Base-by-base conservation (phyloP, 2,113 vertebrate genomes). In the Condylura cristata region DNA sequence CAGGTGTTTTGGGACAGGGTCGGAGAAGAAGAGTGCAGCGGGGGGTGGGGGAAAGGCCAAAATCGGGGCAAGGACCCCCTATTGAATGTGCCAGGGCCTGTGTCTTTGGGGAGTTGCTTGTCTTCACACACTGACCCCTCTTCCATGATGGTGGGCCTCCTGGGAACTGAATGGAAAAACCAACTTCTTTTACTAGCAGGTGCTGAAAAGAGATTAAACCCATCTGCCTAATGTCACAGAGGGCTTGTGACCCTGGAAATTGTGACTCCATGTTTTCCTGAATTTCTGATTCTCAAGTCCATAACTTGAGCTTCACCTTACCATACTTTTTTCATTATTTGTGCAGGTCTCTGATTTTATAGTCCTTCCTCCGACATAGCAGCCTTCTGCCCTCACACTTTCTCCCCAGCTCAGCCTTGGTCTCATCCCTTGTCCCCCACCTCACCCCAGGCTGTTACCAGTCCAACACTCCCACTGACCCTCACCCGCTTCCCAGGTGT, bases 41-140 rank as follows among this genome's bases (percentile, higher is more conserved):
- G 14, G 1, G 13, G 20, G 1, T n/a, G 22, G 22, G 12, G 18
- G 13, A 11, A 37, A 14, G 39, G 18, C 3, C 39, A 4, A 1
- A 4, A 28, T 12, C 20, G n/a, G 13, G 20, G 6, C 58, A 75
- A 58, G 60, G 48, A 16, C 37, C 68, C 6, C 18, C 60, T 39
- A 8, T 30, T 3, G 10, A 7, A 3, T 48, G 16, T 0, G 2
- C 37, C 30, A 9, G 13, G 16, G 30, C n/a, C 46, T 84, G 32
- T 5, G 11, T 53, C 39, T 74, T 66, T 9, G 8, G 39, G 28
- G 26, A 63, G 32, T 26, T 5, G 11, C 20, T 56, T 14, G 65
- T 34, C 16, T 37, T 48, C 51, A 6, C 34, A n/a, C n/a, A n/a
- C n/a, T n/a, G n/a, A n/a, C n/a, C n/a, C 28, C 56, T 60, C 14